Base-by-base conservation (phyloP, 2,797 vertebrate species). In the Poecilia picta region DNA sequence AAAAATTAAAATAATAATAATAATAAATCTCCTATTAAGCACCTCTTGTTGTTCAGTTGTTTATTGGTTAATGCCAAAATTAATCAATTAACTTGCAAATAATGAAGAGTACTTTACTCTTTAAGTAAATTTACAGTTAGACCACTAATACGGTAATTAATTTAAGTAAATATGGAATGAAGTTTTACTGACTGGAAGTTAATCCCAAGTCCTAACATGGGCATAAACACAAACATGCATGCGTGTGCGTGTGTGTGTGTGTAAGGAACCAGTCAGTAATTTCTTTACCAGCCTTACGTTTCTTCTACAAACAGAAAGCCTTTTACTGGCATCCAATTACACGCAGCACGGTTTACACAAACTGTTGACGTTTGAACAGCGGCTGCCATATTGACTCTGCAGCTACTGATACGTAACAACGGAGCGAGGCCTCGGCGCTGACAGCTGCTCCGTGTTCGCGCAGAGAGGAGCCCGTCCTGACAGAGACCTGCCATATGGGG, bases 371-470 rank as follows among this genome's bases (percentile, higher is more conserved):
- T 18, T 31, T 18, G n/a, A 46, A 25, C 11, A 73, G 28, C 46
- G 8, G 5, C 15, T 51, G 46, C 49, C 74, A 76, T 86, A 76
- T 81, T 86, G 86, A 88, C 84, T 75, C 1, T 59, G 46, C n/a
- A 71, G 82, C 5, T 43, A 77, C 76, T 71, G 80, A 79, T 23
- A 43, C 36, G 18, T 55, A 79, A 66, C 13, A 41, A 64, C 74
- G 53, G 49, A 0, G 25, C 20, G 77, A 46, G 59, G 51, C 66
- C 43, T 74, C 45, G 62, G 78, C 31, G 7, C 74, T 55, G 86
- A 83, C 85, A 87, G 88, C 83, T 88, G 86, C 81, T 51, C 3
- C 46, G 77, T 16, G 73, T 47, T 64, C 36, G 41, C 7, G 36
- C 41, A 74, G 76, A 75, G 76, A 74, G 73, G 72, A 73, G 73